These are phyloP conservation scores for Ciconia maguari DNA, from an alignment of 2,113 vertebrate genomes.

Conservation along the genomic window DNA sequence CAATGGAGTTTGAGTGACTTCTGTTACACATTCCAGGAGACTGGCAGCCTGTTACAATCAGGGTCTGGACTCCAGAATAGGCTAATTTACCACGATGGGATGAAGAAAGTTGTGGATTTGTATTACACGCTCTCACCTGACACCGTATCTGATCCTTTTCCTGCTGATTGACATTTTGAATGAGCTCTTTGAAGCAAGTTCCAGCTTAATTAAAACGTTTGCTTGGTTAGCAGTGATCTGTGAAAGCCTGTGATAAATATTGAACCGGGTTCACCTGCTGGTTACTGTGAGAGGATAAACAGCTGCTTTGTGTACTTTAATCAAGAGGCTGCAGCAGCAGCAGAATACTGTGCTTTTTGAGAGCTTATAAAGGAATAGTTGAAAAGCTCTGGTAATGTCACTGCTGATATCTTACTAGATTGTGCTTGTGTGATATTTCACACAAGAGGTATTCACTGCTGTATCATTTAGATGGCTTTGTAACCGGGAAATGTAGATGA, in stretches of 20 bases:
- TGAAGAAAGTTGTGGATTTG: constrained; percentile 87
- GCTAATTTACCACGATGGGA: constrained; percentile 81
- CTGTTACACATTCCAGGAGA: constrained; percentile 84
- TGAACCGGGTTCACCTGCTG: constrained; percentile 99
- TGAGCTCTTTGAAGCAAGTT: constrained; percentile 98
- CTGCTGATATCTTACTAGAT: constrained; percentile 76
- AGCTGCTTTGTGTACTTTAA: constrained; percentile 91
- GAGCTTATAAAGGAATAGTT: constrained; percentile 66
- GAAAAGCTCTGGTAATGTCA: constrained; percentile 76
- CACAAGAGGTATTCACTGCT: constrained; percentile 77
- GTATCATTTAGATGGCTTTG: constrained; percentile 73
- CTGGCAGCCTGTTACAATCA: constrained; percentile 85
- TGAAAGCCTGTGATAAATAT: constrained; percentile 99
- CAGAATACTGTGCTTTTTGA: constrained; percentile 67
- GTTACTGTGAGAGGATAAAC: constrained; percentile 96
- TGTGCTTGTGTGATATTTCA: constrained; percentile 89
- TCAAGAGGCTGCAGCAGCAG: constrained; percentile 72
- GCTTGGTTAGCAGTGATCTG: constrained; percentile 98
- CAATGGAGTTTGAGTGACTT: constrained; percentile 84
- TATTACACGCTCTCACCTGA: constrained; percentile 95
- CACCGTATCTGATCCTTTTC: constrained; percentile 87
- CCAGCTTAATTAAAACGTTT: constrained; percentile 99
- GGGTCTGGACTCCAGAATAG: constrained; percentile 78
- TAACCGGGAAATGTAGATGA: constrained; percentile 72
- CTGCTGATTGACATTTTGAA: constrained; percentile 97